phyloP scores from a whole-genome alignment of 1,140 invertebrate species.

The Leptinotarsa texana region DNA sequence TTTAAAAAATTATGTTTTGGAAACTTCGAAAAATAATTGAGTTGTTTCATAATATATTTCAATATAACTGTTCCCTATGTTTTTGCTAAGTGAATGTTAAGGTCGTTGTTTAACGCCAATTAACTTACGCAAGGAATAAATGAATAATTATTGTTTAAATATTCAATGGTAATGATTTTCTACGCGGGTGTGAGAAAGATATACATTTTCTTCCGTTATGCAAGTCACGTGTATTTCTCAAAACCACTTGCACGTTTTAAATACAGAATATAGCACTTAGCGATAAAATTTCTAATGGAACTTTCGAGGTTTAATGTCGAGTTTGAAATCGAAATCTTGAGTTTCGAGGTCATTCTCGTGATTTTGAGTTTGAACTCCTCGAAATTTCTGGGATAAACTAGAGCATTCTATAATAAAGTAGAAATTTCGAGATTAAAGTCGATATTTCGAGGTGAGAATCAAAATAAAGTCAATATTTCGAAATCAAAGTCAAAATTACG shows the following conservation, averaged over 20 bases:
- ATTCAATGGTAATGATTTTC: neutral
- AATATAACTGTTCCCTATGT: neutral
- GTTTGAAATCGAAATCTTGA: no score
- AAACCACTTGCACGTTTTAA: neutral
- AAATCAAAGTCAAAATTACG: no score
- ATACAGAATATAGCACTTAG: neutral
- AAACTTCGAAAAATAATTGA: neutral
- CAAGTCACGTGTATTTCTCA: neutral
- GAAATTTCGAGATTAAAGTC: no score
- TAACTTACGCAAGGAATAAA: constrained; percentile 8
- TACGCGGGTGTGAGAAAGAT: neutral
- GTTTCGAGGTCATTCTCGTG: no score
- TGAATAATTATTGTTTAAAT: neutral
- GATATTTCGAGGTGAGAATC: no score
- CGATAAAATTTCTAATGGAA: neutral
- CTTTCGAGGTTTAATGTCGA: no score
- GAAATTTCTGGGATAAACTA: no score
- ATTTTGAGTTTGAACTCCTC: no score
- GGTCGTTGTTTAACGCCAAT: constrained; percentile 7
- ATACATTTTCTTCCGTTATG: neutral
- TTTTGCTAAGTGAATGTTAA: constrained; percentile 2
- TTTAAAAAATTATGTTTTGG: no score
- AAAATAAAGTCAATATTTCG: no score
- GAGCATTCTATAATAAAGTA: no score
- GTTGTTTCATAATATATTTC: neutral